phyloP scores from a whole-genome alignment of 2,797 vertebrate genomes.

The Fistularia commersonii region DNA sequence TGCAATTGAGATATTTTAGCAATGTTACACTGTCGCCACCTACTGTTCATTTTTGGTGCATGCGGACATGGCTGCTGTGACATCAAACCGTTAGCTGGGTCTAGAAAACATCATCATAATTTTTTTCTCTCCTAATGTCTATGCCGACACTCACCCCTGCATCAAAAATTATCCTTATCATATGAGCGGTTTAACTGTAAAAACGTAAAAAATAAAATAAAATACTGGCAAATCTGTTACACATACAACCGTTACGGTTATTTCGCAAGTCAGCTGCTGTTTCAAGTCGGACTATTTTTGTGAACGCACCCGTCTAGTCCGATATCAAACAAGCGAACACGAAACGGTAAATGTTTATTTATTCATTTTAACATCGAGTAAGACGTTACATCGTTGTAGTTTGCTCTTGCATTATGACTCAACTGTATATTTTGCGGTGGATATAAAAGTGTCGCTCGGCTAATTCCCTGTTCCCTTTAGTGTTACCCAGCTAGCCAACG shows the following conservation, averaged over 20 bases:
- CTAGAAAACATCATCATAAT: too few species aligned
- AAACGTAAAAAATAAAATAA: too few species aligned
- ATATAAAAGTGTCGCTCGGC: background rate
- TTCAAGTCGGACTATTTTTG: constrained; percentile 62
- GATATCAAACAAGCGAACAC: constrained; percentile 3
- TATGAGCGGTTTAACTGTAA: too few species aligned
- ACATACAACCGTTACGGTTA: background rate
- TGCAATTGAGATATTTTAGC: background rate
- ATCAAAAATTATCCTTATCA: too few species aligned
- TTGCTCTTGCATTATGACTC: background rate
- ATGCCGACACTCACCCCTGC: too few species aligned
- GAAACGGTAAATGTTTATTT: constrained; percentile 18
- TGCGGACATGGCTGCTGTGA: too few species aligned
- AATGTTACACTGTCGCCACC: constrained; percentile 40
- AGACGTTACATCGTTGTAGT: rapidly evolving
- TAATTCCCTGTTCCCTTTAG: constrained; percentile 1
- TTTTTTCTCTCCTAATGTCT: too few species aligned
- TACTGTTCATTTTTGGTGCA: constrained; percentile 30
- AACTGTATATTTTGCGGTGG: too few species aligned
- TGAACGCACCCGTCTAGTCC: constrained; percentile 40
- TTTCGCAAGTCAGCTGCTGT: constrained; percentile 5
- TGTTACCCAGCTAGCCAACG: constrained; percentile 22
- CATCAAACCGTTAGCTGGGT: too few species aligned
- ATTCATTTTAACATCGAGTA: background rate
- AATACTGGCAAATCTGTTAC: too few species aligned